These are phyloP conservation scores for Himalopsyche kuldschensis DNA, from an alignment of 2,888 invertebrate species.

Conservation along the genomic window DNA sequence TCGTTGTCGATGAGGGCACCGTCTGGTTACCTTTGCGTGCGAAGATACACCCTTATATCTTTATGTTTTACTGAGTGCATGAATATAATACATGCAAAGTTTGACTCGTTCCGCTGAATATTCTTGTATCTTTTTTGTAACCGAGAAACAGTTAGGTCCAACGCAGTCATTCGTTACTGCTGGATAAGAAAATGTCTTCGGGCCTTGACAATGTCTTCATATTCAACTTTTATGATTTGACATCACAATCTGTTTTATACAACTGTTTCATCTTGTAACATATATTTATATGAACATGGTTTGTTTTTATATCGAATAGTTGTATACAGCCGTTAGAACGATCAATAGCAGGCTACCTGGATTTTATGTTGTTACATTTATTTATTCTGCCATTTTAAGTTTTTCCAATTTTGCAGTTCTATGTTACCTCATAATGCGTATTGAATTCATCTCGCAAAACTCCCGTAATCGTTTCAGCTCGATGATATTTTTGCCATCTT, in stretches of 20 bases:
- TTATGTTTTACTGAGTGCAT: not conserved
- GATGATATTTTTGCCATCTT: not conserved
- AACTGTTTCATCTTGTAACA: conserved; percentile 19
- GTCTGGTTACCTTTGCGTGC: not conserved
- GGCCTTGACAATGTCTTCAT: conserved; percentile 22
- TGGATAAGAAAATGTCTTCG: not conserved
- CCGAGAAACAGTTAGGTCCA: not conserved
- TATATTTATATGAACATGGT: conserved; percentile 9
- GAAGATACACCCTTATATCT: not conserved
- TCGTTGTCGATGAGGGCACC: not conserved
- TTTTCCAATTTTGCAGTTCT: not conserved
- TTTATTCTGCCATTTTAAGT: not conserved
- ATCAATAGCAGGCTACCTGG: not conserved
- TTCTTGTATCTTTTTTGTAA: not conserved
- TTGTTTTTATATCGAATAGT: not conserved
- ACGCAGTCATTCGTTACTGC: not conserved
- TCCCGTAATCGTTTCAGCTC: not conserved
- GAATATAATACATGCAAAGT: not conserved
- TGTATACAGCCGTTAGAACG: not conserved
- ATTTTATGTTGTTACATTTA: not conserved
- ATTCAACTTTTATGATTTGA: conserved; percentile 35
- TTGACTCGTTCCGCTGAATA: not conserved
- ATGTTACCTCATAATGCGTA: not conserved
- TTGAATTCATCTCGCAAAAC: not conserved
- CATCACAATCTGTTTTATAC: conserved; percentile 30